These are phyloP conservation scores for Salvator merianae DNA, from an alignment of 2,113 vertebrate genomes.

Conservation along the genomic window DNA sequence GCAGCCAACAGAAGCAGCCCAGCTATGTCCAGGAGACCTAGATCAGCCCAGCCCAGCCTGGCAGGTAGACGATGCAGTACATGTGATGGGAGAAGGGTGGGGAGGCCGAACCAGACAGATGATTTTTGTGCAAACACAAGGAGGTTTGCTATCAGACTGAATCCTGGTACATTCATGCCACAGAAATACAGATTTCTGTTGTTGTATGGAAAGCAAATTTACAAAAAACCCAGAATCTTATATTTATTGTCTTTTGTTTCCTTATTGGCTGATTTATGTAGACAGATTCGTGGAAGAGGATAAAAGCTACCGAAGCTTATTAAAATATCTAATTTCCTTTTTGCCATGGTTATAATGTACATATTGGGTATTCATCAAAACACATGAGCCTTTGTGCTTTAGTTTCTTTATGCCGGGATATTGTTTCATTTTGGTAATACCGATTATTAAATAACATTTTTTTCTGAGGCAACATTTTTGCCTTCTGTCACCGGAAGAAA, in stretches of 20 bases:
- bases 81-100: too few relatives aligned
- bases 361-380: neutral
- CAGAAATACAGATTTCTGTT: neutral
- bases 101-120: too few relatives aligned
- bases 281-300: neutral
- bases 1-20: too few relatives aligned
- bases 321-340: constrained; percentile 2
- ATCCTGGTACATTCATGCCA: neutral
- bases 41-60: too few relatives aligned
- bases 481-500: neutral
- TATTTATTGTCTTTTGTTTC: neutral
- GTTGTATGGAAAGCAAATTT: neutral
- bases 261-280: neutral
- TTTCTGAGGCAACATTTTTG: neutral
- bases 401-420: neutral
- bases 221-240: neutral
- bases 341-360: neutral
- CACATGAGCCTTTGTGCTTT: neutral
- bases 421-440: neutral
- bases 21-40: too few relatives aligned
- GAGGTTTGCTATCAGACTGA: too few relatives aligned
- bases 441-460: neutral
- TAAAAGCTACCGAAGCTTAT: neutral
- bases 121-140: too few relatives aligned
- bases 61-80: too few relatives aligned